Base-by-base conservation (phyloP, 1,140 invertebrate genomes). In the Solenopsis invicta region DNA sequence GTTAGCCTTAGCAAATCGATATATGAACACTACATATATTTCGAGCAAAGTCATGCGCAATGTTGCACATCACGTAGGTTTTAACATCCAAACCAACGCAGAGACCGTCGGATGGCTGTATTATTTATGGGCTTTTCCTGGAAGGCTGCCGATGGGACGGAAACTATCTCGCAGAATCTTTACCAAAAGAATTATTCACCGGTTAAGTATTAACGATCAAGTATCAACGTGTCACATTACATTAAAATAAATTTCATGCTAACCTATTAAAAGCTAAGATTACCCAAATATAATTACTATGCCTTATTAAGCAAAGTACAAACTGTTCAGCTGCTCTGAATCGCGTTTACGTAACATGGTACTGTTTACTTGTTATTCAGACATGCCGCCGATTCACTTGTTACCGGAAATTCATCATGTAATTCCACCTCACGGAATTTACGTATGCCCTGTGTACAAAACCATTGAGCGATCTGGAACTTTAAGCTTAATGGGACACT, bases 401-500 rank as follows among this genome's bases (percentile, higher is more conserved):
- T 92, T 96, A 66, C 97, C 97, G 0, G 96, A 97, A 91, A 95
- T 96, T 75, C 91, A 96, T 71, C 96, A 96, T 86, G 91, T 93
- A 71, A 86, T 90, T 75, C 91, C 95, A 1, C 72, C 86, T 18
- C 78, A 72, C 59, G 95, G 94, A 18, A 91, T 96, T 18, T 98
- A 98, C 93, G 95, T 96, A 80, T 97, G 97, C 92, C 98, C 98
- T 0, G 96, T 97, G 12, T 98, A 98, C 95, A 98, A 98, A 94
- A 98, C 97, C 0, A 95, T 96, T 88, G 95, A 95, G 85, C 95
- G 98, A 71, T 96, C 96, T 59, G 96, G 97, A 77, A 96, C 96
- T n/a, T 91, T 98, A 80, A 97, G 97, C 77, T 97, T 98, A n/a
- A 97, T 97, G n/a, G 96, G 97, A 34, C 97, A 98, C 93, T 98